phyloP scores from a whole-genome alignment of 2,888 invertebrate species.

The Mechanitis mazaeus region DNA sequence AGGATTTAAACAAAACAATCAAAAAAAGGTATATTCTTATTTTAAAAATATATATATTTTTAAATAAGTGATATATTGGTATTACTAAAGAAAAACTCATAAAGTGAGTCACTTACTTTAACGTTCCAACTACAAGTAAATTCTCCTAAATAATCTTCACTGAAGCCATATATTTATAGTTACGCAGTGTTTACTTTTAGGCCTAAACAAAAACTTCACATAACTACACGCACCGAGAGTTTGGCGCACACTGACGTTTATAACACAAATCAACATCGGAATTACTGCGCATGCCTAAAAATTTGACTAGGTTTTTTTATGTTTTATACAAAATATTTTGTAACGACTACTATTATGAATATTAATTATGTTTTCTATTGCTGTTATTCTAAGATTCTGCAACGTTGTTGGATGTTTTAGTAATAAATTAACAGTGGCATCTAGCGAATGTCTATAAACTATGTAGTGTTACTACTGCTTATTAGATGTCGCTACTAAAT shows the following conservation, averaged over 20 bases:
- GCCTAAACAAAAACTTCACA: constrained; percentile 29
- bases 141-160: constrained; percentile 4
- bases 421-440: constrained; percentile 11
- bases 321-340: background rate
- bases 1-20: too few relatives aligned
- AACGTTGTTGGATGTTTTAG: background rate
- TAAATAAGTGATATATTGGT: too few relatives aligned
- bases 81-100: background rate
- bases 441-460: constrained; percentile 10
- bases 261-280: constrained; percentile 17
- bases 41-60: too few relatives aligned
- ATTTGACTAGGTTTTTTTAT: background rate
- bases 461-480: background rate
- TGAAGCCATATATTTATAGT: constrained; percentile 35
- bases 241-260: constrained; percentile 55
- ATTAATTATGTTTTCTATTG: background rate
- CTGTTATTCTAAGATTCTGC: background rate
- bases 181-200: constrained; percentile 38
- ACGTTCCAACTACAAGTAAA: background rate
- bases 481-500: constrained; percentile 3
- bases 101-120: background rate
- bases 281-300: constrained; percentile 9
- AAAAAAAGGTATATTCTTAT: too few relatives aligned
- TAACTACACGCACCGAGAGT: constrained; percentile 48
- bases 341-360: background rate